Evolutionary conservation across 2,113 vertebrate genomes (phyloP), one percentile per base, ranked within the genome.

Genomic region (Nibea coibor): DNA sequence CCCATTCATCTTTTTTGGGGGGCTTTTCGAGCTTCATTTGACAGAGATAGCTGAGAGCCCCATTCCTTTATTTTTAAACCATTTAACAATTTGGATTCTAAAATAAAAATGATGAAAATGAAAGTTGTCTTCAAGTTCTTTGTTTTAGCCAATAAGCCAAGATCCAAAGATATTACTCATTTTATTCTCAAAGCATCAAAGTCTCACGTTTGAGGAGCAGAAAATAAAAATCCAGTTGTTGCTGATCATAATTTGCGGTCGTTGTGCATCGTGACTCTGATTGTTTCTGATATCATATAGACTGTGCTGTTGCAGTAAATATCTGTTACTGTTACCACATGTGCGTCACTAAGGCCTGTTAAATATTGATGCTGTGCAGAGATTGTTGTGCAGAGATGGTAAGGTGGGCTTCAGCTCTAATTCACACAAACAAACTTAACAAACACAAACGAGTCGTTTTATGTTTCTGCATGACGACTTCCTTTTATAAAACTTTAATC

Each of bases 291-390:
- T 26, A 2, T 31, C 10, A 14, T 10, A 15, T 5, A n/a, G 15
- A 19, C 19, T 19, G 11, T 70, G 28, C 56, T 50, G 20, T 58
- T 70, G 28, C 56, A 56, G 20, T 58, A 66, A 31, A 68, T 14
- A 16, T 35, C n/a, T 68, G 50, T 81, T 63, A 54, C 68, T 39
- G 35, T 39, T 19, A 39, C 50, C 73, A 35, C 65, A 59, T 63
- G 4, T 57, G 64, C 22, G n/a, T 76, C 54, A 35, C 64, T 28
- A 16, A 72, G 35, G 19, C 22, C 15, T 48, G 22, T 89, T 81
- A 83, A 91, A 82, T 84, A 75, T 88, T 81, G 26, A 87, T 81
- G 54, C 19, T 24, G 24, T 61, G 48, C n/a, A n/a, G n/a, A n/a
- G n/a, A n/a, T n/a, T n/a, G 45, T 24, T 75, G 61, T 65, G 24